Evolutionary conservation across 2,888 invertebrate species (phyloP).

Genomic region (Mythimna vitellina): DNA sequence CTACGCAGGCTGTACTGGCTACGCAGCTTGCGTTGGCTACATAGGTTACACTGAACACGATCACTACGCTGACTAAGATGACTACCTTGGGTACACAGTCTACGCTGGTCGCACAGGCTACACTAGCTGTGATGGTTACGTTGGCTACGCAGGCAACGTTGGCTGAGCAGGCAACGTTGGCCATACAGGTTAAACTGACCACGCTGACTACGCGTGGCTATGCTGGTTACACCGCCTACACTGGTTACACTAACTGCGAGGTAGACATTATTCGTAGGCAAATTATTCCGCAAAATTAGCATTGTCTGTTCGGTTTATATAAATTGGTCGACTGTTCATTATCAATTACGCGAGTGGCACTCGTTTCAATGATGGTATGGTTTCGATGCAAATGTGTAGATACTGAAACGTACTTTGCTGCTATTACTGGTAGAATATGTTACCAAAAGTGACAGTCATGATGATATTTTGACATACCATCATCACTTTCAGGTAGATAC

Average conservation of each 20-base stretch:
- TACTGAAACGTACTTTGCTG: slow-evolving; percentile 3
- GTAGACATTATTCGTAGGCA: neutral
- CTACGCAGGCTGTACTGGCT: too few relatives aligned
- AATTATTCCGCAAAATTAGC: slow-evolving; percentile 12
- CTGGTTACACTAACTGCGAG: neutral
- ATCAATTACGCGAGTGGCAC: slow-evolving; percentile 13
- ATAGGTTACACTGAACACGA: too few relatives aligned
- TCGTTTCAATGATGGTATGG: neutral
- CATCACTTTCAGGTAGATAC: neutral
- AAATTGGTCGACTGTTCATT: slow-evolving; percentile 22
- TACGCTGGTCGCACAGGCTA: too few relatives aligned
- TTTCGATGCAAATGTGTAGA: neutral
- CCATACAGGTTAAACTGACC: too few relatives aligned
- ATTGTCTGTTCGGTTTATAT: neutral
- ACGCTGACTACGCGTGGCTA: too few relatives aligned
- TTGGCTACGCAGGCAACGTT: too few relatives aligned
- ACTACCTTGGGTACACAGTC: too few relatives aligned
- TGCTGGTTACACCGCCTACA: too few relatives aligned
- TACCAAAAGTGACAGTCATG: neutral
- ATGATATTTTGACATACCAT: neutral
- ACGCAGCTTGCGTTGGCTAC: too few relatives aligned
- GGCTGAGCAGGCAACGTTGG: too few relatives aligned
- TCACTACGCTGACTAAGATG: too few relatives aligned
- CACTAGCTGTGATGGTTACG: too few relatives aligned
- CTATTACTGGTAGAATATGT: neutral